Evolutionary conservation across 2,113 vertebrate species (phyloP), one percentile per base, ranked within the genome.

Genomic region (Lepidothrix coronata): DNA sequence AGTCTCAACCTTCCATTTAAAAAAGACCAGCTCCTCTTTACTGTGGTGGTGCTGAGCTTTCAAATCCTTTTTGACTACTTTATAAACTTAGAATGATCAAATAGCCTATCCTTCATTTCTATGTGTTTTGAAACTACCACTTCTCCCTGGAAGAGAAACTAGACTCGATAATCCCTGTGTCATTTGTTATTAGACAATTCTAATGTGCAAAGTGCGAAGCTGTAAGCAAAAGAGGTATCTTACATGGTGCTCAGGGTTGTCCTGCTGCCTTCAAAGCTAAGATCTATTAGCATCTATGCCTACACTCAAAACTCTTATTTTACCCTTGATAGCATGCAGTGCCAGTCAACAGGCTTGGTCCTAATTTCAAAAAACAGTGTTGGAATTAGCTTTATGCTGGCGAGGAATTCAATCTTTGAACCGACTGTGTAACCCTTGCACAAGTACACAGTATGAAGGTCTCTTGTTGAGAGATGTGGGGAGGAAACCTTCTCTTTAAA

Each of bases 271-370:
- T 63, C 48, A 89, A 72, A 68, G 52, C 48, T 43, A 16, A 39
- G 13, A 7, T 54, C 19, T 51, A 1, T 51, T 68, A 41, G 14
- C 4, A 35, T 17, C 44, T 57, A 43, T 0, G 0, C 13, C 8
- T 63, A 8, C n/a, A 43, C 24, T 62, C 7, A 43, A 31, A 66
- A 41, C 7, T 59, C 16, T 73, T 17, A 14, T 27, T 88, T 90
- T 71, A 8, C 1, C 55, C 16, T 16, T 35, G 9, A 8, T 39
- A 39, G 11, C 0, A 0, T 80, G 8, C 9, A 31, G 31, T 59
- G 30, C 16, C 1, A 2, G 21, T 72, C 44, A 48, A 48, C 27
- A 73, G 41, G 5, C 35, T 58, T 72, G 27, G 22, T 71, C 27
- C 25, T 72, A 37, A 44, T 84, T 91, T 89, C 84, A 59, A 65